These are phyloP conservation scores for Sinocyclocheilus anophthalmus DNA, from an alignment of 2,113 vertebrate genomes.

Conservation along the genomic window DNA sequence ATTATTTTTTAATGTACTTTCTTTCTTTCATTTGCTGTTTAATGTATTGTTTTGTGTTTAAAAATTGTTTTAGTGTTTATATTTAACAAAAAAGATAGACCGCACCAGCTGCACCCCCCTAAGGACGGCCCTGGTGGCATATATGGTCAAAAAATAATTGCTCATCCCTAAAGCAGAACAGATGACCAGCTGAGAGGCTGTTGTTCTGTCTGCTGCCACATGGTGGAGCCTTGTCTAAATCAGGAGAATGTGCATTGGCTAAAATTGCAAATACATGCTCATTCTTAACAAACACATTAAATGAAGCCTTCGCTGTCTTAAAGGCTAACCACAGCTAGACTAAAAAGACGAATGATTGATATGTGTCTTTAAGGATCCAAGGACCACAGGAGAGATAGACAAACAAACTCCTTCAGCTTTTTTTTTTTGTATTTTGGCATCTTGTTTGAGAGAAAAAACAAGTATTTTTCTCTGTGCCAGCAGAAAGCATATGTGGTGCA, in stretches of 20 bases:
- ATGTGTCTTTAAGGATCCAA: not conserved
- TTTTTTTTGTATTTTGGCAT: conserved; percentile 27
- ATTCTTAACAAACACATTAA: not conserved
- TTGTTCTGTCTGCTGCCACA: conserved; percentile 29
- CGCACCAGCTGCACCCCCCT: too few species aligned
- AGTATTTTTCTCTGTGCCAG: conserved; percentile 23
- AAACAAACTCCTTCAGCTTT: conserved; percentile 9
- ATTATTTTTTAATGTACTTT: not conserved
- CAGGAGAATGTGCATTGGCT: not conserved
- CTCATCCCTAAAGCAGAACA: not conserved
- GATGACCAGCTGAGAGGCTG: not conserved
- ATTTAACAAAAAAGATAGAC: too few species aligned
- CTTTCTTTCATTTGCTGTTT: not conserved
- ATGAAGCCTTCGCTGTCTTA: not conserved
- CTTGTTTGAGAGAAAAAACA: conserved; percentile 16
- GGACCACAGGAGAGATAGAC: not conserved
- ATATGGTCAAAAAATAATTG: not conserved
- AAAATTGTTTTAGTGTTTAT: too few species aligned
- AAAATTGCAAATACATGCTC: not conserved
- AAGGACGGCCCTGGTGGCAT: too few species aligned
- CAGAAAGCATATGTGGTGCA: conserved; percentile 33
- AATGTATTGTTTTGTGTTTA: not conserved
- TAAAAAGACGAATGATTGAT: conserved; percentile 11
- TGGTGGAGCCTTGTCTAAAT: conserved; percentile 53
- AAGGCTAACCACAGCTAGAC: conserved; percentile 15